A percentile compares a stretch with the other conserved stretches of the same genome.
Conservation (phyloP, 2,797 vertebrate species). For the Microctenopoma lineatum region DNA sequence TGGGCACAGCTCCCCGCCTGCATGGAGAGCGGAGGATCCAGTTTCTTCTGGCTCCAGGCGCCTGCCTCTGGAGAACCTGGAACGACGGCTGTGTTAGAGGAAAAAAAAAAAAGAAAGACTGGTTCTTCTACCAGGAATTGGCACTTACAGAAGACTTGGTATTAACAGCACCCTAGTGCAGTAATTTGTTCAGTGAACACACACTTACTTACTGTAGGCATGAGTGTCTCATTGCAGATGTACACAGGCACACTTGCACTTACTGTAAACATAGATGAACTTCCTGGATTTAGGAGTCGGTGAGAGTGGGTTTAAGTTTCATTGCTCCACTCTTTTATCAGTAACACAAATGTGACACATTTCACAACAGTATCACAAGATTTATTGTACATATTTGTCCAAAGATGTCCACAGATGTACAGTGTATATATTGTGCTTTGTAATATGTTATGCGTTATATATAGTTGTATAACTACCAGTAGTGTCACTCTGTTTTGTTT, state of each 20-base stretch:
- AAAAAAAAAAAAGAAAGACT: background rate
- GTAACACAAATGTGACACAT: slow-evolving; percentile 42
- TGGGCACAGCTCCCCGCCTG: slow-evolving; percentile 30
- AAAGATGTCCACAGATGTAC: slow-evolving; percentile 34
- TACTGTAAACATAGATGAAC: slow-evolving; percentile 21
- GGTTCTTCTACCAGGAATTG: slow-evolving; percentile 52
- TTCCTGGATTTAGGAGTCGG: slow-evolving; percentile 20
- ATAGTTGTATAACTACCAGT: slow-evolving; percentile 28
- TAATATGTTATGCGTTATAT: slow-evolving; percentile 31
- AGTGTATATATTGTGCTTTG: slow-evolving; percentile 35
- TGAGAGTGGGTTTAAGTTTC: background rate
- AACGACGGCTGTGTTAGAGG: slow-evolving; percentile 25
- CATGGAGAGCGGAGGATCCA: slow-evolving; percentile 47
- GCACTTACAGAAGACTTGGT: slow-evolving; percentile 53
- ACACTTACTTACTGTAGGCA: slow-evolving; percentile 14
- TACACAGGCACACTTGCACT: slow-evolving; percentile 48
- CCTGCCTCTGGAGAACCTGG: slow-evolving; percentile 53
- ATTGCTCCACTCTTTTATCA: slow-evolving; percentile 21
- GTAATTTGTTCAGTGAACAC: slow-evolving; percentile 48
- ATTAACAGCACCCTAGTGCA: slow-evolving; percentile 31
- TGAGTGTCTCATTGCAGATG: slow-evolving; percentile 9
- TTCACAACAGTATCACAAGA: slow-evolving; percentile 37
- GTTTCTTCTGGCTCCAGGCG: slow-evolving; percentile 64
- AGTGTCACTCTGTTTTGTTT: slow-evolving; percentile 30
- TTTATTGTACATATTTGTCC: slow-evolving; percentile 58